Conservation (phyloP, 2,888 invertebrate species). For the Oxytorus armatus region DNA sequence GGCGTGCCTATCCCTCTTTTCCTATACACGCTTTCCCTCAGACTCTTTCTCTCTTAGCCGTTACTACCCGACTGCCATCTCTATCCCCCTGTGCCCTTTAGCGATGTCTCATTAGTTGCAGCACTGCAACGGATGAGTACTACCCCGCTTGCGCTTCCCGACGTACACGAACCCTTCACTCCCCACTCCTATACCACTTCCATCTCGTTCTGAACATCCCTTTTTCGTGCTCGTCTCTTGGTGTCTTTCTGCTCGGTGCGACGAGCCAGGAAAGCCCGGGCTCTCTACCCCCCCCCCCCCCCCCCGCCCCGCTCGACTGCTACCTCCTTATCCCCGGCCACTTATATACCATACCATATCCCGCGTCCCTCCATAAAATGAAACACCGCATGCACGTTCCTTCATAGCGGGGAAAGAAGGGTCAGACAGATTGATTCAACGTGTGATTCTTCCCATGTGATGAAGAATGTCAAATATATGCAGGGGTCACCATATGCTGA, state of each 20-base stretch:
- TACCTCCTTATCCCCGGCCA: constrained; percentile 82
- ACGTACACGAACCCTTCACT: constrained; percentile 65
- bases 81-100: constrained; percentile 82
- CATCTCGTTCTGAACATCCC: constrained; percentile 58
- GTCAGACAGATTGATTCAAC: constrained; percentile 46
- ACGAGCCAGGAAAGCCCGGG: constrained; percentile 72
- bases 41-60: neutral
- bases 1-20: constrained; percentile 58
- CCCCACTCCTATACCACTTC: constrained; percentile 49
- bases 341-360: constrained; percentile 70
- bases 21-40: constrained; percentile 55
- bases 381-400: constrained; percentile 36
- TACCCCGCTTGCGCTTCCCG: constrained; percentile 73
- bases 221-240: constrained; percentile 63
- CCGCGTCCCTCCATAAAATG: constrained; percentile 40
- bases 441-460: neutral
- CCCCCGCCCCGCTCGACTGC: constrained; percentile 79
- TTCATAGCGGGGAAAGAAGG: constrained; percentile 17
- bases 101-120: constrained; percentile 85
- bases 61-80: constrained; percentile 61
- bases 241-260: constrained; percentile 68
- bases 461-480: neutral
- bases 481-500: neutral
- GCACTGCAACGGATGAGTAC: constrained; percentile 83
- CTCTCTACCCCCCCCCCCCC: too few relatives aligned